These are phyloP conservation scores for Torymus texanus DNA, from an alignment of 2,888 invertebrate species.

Conservation along the genomic window DNA sequence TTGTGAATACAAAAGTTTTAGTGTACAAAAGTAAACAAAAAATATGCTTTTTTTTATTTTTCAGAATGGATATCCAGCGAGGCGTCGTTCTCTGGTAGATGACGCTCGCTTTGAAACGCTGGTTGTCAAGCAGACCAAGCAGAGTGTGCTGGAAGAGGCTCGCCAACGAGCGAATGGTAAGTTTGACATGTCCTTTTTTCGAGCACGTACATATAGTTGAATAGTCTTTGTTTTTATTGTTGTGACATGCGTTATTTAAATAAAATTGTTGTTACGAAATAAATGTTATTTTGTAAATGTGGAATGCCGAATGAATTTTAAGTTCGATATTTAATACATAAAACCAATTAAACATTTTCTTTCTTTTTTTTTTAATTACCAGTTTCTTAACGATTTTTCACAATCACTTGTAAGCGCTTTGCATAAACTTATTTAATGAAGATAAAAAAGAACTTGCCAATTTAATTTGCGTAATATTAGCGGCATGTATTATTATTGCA, in stretches of 20 bases:
- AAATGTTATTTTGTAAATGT: too few relatives aligned
- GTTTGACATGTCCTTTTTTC: constrained; percentile 60
- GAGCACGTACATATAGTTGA: too few relatives aligned
- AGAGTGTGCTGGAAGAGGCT: constrained; percentile 93
- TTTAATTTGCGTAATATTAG: constrained; percentile 9
- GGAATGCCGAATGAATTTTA: too few relatives aligned
- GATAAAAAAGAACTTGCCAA: constrained; percentile 18
- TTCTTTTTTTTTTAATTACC: constrained; percentile 43
- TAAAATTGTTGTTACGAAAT: too few relatives aligned
- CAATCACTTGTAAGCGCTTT: not conserved
- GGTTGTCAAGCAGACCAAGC: constrained; percentile 96
- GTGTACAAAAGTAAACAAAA: not conserved
- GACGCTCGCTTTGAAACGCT: constrained; percentile 98
- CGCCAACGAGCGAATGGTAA: constrained; percentile 91
- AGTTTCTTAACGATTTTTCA: constrained; percentile 7
- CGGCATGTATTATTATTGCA: constrained; percentile 27
- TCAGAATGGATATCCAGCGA: constrained; percentile 97
- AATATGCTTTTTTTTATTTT: constrained; percentile 71
- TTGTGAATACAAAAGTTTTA: constrained; percentile 7
- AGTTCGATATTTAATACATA: too few relatives aligned
- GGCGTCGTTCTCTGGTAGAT: constrained; percentile 96
- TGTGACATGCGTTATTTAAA: too few relatives aligned
- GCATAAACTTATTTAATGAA: not conserved
- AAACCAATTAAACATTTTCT: not conserved
- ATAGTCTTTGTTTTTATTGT: too few relatives aligned